Evolutionary conservation across 2,113 vertebrate genomes (phyloP).

Genomic region (Bufo gargarizans): DNA sequence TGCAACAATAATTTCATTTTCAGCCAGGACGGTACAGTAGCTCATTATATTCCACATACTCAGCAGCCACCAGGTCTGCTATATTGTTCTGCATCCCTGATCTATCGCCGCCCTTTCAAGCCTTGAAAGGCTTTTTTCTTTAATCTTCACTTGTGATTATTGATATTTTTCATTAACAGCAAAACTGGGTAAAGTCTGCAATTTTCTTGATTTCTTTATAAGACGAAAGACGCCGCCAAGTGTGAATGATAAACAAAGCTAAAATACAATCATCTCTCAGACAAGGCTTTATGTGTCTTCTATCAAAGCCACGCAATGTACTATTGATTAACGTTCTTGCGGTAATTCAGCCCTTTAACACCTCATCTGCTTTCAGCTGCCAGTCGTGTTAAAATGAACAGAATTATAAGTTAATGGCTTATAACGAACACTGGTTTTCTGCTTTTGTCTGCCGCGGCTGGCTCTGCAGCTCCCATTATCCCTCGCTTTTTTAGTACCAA

Average conservation of each 20-base stretch:
- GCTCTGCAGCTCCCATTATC: conserved; percentile 48
- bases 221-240: conserved; percentile 40
- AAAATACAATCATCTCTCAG: conserved; percentile 58
- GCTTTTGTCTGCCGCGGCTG: conserved; percentile 48
- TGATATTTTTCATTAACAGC: conserved; percentile 57
- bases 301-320: conserved; percentile 55
- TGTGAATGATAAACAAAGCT: conserved; percentile 56
- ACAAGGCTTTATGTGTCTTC: conserved; percentile 55
- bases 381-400: conserved; percentile 59
- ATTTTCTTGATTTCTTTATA: conserved; percentile 55
- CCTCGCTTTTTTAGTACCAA: conserved; percentile 5
- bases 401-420: conserved; percentile 58
- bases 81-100: conserved; percentile 51
- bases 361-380: conserved; percentile 58
- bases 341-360: conserved; percentile 58
- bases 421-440: conserved; percentile 50
- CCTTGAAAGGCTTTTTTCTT: conserved; percentile 50
- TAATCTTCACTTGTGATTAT: conserved; percentile 56
- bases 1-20: conserved; percentile 52
- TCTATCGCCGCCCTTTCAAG: conserved; percentile 46
- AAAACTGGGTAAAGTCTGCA: conserved; percentile 47
- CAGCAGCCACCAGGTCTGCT: conserved; percentile 45
- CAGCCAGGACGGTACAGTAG: background rate
- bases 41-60: conserved; percentile 56
- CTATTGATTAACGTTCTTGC: conserved; percentile 58